phyloP scores from a whole-genome alignment of 2,888 invertebrate species.

The Epistrophe grossulariae region DNA sequence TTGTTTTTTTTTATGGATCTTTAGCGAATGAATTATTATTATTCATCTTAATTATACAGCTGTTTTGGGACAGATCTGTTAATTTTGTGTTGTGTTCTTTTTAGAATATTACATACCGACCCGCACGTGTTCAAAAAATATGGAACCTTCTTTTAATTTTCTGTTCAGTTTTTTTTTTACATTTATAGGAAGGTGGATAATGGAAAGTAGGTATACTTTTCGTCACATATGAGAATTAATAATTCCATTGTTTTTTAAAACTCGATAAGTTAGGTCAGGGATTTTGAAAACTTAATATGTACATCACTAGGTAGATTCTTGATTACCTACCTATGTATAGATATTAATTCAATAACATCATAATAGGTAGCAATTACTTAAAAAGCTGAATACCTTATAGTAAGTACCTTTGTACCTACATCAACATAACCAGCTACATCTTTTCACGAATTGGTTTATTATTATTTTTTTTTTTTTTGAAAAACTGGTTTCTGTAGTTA shows the following conservation, averaged over 20 bases:
- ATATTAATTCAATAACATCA: neutral
- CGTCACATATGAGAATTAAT: neutral
- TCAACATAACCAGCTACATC: neutral
- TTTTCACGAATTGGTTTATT: neutral
- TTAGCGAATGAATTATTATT: constrained; percentile 40
- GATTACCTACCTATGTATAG: too few relatives aligned
- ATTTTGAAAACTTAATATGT: neutral
- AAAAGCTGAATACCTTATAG: too few relatives aligned
- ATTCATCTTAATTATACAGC: constrained; percentile 67
- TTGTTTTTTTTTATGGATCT: constrained; percentile 8
- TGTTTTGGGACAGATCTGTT: constrained; percentile 55
- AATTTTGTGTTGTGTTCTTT: constrained; percentile 32
- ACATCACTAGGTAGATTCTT: neutral
- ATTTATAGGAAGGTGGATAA: neutral
- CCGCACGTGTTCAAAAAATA: constrained; percentile 29
- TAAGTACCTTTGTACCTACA: neutral
- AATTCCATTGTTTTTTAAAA: neutral
- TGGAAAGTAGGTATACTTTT: neutral
- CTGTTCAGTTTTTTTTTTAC: neutral
- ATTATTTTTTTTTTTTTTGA: neutral
- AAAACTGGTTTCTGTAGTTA: neutral
- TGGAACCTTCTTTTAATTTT: neutral
- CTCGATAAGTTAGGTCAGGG: constrained; percentile 9
- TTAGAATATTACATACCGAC: constrained; percentile 1
- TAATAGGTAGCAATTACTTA: too few relatives aligned